Conservation (phyloP, 2,113 vertebrate species). For the Cynopterus brachyotis region DNA sequence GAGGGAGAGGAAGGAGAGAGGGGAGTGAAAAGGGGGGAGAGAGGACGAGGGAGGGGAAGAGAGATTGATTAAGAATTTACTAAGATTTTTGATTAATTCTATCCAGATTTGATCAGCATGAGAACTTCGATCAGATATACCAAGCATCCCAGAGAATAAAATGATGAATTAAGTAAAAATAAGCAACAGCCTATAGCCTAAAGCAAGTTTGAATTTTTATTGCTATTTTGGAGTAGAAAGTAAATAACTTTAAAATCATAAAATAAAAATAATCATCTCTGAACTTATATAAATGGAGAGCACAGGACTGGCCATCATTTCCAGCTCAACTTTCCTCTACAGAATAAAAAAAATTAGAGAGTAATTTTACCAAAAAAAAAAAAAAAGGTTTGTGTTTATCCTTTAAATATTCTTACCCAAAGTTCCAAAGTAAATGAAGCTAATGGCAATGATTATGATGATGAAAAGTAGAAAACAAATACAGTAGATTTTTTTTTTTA, state of each 20-base stretch:
- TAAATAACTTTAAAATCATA: neutral
- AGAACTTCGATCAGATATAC: neutral
- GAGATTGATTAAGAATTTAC: neutral
- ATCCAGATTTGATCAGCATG: neutral
- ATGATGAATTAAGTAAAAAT: neutral
- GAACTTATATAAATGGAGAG: neutral
- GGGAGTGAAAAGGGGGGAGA: no score
- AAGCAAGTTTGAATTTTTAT: neutral
- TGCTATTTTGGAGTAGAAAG: neutral
- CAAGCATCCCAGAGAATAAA: neutral
- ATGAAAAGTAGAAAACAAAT: neutral
- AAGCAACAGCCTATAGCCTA: neutral
- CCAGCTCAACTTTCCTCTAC: neutral
- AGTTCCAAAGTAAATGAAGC: neutral
- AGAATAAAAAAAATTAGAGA: neutral
- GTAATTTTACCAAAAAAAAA: neutral
- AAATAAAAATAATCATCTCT: neutral
- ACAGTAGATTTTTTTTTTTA: neutral
- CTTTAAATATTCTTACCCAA: neutral
- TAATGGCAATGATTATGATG: neutral
- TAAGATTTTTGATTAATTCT: neutral
- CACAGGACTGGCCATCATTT: neutral
- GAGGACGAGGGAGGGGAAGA: no score
- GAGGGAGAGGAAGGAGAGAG: neutral
- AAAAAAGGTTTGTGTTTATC: neutral